These are phyloP conservation scores for Tetraneura akinire DNA, from an alignment of 1,140 invertebrate species.

Conservation along the genomic window DNA sequence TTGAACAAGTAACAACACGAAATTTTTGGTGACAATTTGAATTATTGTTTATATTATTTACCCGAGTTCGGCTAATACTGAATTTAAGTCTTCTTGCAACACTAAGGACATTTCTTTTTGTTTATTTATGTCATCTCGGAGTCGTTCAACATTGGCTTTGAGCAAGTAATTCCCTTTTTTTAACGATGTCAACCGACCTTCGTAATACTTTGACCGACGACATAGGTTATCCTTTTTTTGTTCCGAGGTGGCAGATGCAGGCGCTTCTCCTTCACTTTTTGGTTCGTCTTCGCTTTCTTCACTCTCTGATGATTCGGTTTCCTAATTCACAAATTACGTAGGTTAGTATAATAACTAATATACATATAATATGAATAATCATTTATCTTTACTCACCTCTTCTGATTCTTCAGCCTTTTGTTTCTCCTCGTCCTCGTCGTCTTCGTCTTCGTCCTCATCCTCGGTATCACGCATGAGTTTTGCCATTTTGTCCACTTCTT, in stretches of 20 bases:
- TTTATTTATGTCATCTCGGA: constrained; percentile 80
- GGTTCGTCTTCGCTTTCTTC: constrained; percentile 62
- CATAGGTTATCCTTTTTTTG: constrained; percentile 69
- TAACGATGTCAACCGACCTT: constrained; percentile 73
- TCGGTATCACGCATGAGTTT: constrained; percentile 77
- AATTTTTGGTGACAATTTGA: background rate
- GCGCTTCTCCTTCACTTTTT: constrained; percentile 67
- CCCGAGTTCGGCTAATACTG: constrained; percentile 73
- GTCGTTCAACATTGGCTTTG: constrained; percentile 79
- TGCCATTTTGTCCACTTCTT: constrained; percentile 87
- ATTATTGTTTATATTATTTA: constrained; percentile 55
- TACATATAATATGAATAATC: constrained; percentile 57
- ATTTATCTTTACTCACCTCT: constrained; percentile 59
- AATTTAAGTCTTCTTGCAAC: constrained; percentile 80
- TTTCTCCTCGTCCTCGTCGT: constrained; percentile 66
- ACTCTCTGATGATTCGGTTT: constrained; percentile 63
- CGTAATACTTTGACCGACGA: constrained; percentile 68
- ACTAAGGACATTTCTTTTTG: constrained; percentile 75
- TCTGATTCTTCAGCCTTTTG: constrained; percentile 68
- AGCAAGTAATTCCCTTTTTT: constrained; percentile 84
- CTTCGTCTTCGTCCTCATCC: constrained; percentile 67
- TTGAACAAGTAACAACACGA: background rate
- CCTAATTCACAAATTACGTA: constrained; percentile 54
- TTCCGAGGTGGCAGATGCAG: constrained; percentile 66
- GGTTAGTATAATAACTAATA: constrained; percentile 53